Conservation (phyloP, 2,113 vertebrate species). For the Glaucomys volans region DNA sequence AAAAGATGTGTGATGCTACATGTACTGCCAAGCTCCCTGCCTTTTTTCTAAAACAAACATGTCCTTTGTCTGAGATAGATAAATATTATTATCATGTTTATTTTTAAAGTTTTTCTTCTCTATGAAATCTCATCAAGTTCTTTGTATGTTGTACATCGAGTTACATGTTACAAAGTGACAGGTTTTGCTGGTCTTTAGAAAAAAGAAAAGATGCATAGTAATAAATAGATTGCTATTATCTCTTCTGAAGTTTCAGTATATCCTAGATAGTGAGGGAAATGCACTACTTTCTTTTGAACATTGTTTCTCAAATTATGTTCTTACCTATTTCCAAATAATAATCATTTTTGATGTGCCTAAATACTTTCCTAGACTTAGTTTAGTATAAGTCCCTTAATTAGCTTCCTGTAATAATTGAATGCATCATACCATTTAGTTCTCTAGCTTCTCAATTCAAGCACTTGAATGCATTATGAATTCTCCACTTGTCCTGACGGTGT, state of each 20-base stretch:
- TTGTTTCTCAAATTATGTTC: neutral
- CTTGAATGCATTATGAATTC: neutral
- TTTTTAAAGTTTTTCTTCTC: neutral
- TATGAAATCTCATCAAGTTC: neutral
- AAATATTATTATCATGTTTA: neutral
- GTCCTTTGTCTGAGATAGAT: neutral
- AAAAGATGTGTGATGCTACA: neutral
- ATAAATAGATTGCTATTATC: neutral
- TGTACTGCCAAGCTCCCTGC: rapidly evolving
- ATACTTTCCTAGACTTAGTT: neutral
- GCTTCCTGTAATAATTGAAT: neutral
- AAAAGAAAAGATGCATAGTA: neutral
- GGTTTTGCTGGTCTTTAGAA: neutral
- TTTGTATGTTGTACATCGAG: neutral
- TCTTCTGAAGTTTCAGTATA: slow-evolving; percentile 22
- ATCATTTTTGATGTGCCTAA: neutral
- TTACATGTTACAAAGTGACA: neutral
- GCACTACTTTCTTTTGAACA: slow-evolving; percentile 1
- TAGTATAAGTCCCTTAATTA: neutral
- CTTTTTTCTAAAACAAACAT: neutral
- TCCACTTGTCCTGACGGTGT: neutral
- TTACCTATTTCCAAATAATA: neutral
- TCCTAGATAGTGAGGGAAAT: neutral
- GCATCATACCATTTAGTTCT: neutral
- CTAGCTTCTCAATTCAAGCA: neutral